These are phyloP conservation scores for Nothura maculosa DNA, from an alignment of 2,797 vertebrate genomes.

Conservation along the genomic window DNA sequence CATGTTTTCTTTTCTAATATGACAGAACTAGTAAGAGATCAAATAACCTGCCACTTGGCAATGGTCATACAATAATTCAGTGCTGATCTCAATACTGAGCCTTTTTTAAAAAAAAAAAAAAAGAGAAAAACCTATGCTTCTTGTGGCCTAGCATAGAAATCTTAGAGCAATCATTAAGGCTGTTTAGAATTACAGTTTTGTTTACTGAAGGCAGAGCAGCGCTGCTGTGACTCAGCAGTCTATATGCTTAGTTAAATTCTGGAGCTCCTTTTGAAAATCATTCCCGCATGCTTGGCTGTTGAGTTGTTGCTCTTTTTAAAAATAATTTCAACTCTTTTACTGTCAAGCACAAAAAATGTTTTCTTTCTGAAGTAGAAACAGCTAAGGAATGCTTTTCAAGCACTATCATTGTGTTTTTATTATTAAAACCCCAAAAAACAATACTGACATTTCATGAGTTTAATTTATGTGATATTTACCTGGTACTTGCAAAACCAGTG, in stretches of 20 bases:
- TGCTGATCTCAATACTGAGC: not conserved
- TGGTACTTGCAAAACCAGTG: not conserved
- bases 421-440: too few relatives aligned
- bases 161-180: not conserved
- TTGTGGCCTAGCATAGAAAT: not conserved
- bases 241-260: not conserved
- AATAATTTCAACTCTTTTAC: constrained; percentile 5
- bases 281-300: not conserved
- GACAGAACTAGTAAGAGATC: not conserved
- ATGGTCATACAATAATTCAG: not conserved
- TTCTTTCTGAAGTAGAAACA: constrained; percentile 5
- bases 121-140: too few relatives aligned
- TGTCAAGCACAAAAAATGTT: not conserved
- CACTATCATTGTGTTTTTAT: not conserved
- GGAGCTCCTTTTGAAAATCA: not conserved
- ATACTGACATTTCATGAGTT: too few relatives aligned
- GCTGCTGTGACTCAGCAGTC: not conserved
- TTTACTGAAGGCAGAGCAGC: not conserved
- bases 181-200: not conserved
- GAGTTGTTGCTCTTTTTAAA: not conserved
- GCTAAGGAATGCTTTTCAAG: not conserved
- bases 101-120: not conserved
- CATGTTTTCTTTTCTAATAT: not conserved
- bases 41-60: not conserved
- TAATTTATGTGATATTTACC: not conserved